Conservation (phyloP, 1,140 invertebrate species). For the Stegodyphus mimosarum region DNA sequence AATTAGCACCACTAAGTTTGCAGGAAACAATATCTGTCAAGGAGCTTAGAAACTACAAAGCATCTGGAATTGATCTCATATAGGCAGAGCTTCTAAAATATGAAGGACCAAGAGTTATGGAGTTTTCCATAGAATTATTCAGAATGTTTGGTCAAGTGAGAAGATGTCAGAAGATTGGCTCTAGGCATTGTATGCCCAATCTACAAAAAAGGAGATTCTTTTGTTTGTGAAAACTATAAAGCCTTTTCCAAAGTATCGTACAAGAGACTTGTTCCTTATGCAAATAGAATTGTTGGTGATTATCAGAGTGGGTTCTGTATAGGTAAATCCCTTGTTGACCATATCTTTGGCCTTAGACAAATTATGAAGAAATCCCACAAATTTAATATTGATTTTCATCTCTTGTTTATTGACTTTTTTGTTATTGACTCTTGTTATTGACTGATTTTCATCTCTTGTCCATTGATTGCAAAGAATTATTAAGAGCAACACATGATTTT, state of each 20-base stretch:
- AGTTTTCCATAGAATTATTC: neutral
- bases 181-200: no score
- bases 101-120: no score
- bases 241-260: neutral
- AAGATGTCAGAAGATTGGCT: no score
- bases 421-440: slow-evolving; percentile 8
- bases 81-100: no score
- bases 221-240: neutral
- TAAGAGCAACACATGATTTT: slow-evolving; percentile 6
- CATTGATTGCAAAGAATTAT: slow-evolving; percentile 5
- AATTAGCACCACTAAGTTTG: no score
- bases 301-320: neutral
- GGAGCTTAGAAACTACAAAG: no score
- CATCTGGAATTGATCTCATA: no score
- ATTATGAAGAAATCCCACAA: neutral
- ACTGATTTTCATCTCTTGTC: neutral
- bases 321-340: neutral
- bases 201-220: neutral
- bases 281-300: neutral
- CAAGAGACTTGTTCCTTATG: neutral
- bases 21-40: no score
- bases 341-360: neutral
- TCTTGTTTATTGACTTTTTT: slow-evolving; percentile 6
- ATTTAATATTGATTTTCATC: neutral
- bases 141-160: neutral